Conservation (phyloP, 2,113 vertebrate genomes). For the Rhegmatorhina hoffmannsi region DNA sequence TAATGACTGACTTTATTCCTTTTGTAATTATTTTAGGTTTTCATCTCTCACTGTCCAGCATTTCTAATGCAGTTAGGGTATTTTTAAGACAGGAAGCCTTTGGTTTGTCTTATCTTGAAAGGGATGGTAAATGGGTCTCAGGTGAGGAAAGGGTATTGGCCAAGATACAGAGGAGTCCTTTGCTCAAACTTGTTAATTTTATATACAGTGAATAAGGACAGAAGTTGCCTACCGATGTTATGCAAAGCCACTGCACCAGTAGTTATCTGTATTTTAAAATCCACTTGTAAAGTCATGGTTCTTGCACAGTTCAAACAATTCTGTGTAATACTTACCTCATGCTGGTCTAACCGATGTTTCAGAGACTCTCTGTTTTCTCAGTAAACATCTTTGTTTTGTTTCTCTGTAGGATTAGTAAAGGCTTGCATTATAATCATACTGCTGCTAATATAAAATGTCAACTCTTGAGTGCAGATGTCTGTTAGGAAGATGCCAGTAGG, state of each 20-base stretch:
- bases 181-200: neutral
- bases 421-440: neutral
- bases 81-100: constrained; percentile 7
- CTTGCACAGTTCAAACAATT: neutral
- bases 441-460: neutral
- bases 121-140: neutral
- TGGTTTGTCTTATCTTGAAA: neutral
- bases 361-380: neutral
- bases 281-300: neutral
- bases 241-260: neutral
- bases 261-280: neutral
- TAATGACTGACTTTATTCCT: neutral
- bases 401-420: neutral
- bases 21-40: neutral
- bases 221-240: neutral
- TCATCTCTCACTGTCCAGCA: neutral
- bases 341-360: neutral
- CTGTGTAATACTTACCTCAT: neutral
- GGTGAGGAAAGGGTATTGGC: neutral
- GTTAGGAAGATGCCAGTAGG: neutral
- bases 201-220: neutral
- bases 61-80: neutral
- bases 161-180: neutral
- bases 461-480: neutral
- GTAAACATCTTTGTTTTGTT: neutral